A percentile compares a stretch with the other conserved stretches of the same genome.
Conservation (phyloP, 2,113 vertebrate genomes). For the Tragelaphus scriptus region DNA sequence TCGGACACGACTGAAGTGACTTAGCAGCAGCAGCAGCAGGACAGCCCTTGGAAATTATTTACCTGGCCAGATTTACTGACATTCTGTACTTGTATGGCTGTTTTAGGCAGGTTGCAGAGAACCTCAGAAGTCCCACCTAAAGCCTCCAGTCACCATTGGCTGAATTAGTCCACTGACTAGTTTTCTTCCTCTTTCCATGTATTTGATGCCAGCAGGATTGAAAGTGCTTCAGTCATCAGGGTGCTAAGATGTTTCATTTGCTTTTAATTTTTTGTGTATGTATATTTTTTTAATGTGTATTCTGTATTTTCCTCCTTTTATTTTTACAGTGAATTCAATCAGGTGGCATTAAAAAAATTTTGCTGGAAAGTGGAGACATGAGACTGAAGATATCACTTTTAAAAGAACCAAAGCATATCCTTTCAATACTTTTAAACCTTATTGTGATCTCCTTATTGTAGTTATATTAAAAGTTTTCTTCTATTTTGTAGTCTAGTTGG, state of each 20-base stretch:
- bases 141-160: not conserved
- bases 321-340: constrained; percentile 51
- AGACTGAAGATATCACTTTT: constrained; percentile 93
- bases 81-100: not conserved
- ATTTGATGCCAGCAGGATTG: not conserved
- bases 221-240: not conserved
- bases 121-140: not conserved
- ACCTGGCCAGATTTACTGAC: not conserved
- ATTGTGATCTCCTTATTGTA: not conserved
- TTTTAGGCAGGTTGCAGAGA: not conserved
- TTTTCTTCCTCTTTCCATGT: not conserved
- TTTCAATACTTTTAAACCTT: constrained; percentile 73
- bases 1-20: no score
- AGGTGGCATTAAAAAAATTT: constrained; percentile 15
- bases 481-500: not conserved
- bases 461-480: constrained; percentile 24
- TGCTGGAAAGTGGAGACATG: constrained; percentile 79
- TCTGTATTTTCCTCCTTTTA: constrained; percentile 25
- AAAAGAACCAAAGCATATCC: constrained; percentile 99
- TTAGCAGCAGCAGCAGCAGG: no score
- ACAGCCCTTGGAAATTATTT: not conserved
- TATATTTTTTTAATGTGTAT: not conserved
- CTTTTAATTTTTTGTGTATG: not conserved
- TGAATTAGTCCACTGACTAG: not conserved
- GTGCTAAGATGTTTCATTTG: not conserved